Evolutionary conservation across 2,888 invertebrate species (phyloP), one percentile per base, ranked within the genome.

Genomic region (Eilema sororculum): DNA sequence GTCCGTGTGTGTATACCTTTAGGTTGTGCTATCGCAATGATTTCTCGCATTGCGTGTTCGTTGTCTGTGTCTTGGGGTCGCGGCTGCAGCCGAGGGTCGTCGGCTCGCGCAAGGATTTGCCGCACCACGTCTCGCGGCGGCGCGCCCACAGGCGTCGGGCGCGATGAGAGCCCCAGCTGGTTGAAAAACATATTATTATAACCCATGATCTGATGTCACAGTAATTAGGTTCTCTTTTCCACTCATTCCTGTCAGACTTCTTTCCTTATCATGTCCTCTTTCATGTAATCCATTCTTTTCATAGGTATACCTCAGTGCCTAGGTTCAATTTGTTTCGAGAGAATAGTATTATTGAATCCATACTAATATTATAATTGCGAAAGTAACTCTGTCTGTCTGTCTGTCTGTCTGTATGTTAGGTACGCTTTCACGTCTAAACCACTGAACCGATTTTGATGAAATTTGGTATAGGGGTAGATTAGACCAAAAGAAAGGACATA

Each of bases 111-210:
- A 80, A 94, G 85, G 71, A 95, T 95, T 80, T 93, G 93, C 76
- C 93, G 91, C 86, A 94, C 93, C 79, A 95, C 94, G 94, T 95
- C 95, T 73, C 94, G 92, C 59, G 95, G 94, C 78, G 95, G 93
- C 84, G 95, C 94, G 86, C 93, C 93, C 78, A 91, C 89, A 75
- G 94, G 94, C 89, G 88, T 91, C 77, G 95, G 95, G 74, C 93
- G 89, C 84, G 91, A 76, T 68, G 92, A 86, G 73, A 95, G 90
- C 80, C 95, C 95, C 93, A 95, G 92, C 95, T 95, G 46, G 37
- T 30, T n/a, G 25, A 5, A 41, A 57, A 2, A 24, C 37, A 9
- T 13, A 57, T 30, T 28, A 13, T 0, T 64, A 20, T n/a, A n/a
- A 13, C 22, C 24, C 20, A 33, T 22, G 24, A 37, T 37, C 16